Conservation (phyloP, 2,888 invertebrate genomes). For the Allolobophora icterica region DNA sequence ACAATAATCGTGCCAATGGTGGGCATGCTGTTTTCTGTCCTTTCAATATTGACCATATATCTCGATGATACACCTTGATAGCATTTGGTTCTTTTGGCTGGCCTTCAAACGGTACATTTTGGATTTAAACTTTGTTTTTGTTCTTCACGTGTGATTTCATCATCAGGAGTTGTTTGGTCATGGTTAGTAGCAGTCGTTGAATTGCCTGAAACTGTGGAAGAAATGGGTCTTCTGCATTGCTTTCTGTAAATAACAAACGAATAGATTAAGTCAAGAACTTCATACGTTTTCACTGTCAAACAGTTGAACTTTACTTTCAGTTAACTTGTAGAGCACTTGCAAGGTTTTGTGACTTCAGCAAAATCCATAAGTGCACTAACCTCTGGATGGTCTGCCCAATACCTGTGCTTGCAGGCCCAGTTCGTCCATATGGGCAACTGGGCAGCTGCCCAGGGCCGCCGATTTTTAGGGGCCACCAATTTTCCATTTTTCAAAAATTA, state of each 20-base stretch:
- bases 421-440: too few relatives aligned
- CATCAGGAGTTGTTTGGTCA: background rate
- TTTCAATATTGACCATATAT: background rate
- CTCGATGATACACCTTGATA: background rate
- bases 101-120: background rate
- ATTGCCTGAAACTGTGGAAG: background rate
- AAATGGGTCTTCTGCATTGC: background rate
- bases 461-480: too few relatives aligned
- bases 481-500: too few relatives aligned
- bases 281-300: background rate
- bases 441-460: too few relatives aligned
- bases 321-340: background rate
- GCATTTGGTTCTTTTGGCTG: background rate
- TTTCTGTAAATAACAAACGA: background rate
- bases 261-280: conserved; percentile 2
- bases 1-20: background rate
- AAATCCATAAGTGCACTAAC: background rate
- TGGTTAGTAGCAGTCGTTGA: background rate
- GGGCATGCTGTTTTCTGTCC: background rate
- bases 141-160: background rate
- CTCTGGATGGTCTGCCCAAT: background rate
- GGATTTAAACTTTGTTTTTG: background rate
- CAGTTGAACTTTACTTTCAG: too few relatives aligned
- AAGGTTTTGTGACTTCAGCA: background rate
- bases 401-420: too few relatives aligned